phyloP scores from a whole-genome alignment of 2,797 vertebrate genomes.

The Poecilia wingei region DNA sequence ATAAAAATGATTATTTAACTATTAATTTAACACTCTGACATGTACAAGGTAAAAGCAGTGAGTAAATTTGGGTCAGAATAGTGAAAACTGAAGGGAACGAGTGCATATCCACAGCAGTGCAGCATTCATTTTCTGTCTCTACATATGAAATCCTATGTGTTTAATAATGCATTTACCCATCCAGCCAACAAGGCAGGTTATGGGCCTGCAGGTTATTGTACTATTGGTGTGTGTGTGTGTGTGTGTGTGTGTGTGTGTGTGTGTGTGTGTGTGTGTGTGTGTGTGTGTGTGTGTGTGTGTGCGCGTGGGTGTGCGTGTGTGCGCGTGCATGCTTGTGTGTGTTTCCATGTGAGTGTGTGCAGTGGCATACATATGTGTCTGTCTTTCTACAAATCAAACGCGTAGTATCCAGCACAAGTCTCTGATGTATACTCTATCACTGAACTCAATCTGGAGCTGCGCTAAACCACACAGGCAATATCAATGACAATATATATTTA shows the following conservation, averaged over 20 bases:
- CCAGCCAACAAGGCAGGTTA: conserved; percentile 70
- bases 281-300: conserved; percentile 3
- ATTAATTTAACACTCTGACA: conserved; percentile 3
- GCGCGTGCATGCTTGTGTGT: background rate
- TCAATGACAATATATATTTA: conserved; percentile 72
- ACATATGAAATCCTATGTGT: conserved; percentile 71
- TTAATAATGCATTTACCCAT: conserved; percentile 74
- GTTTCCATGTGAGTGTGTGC: conserved; percentile 13
- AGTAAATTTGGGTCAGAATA: conserved; percentile 20
- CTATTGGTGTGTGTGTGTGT: conserved; percentile 26
- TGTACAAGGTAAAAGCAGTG: conserved; percentile 22
- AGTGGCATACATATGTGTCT: conserved; percentile 22
- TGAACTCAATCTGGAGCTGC: conserved; percentile 66
- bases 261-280: conserved; percentile 5
- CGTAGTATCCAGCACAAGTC: conserved; percentile 54
- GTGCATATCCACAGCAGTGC: conserved; percentile 50
- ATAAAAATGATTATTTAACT: background rate
- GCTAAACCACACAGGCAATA: conserved; percentile 73
- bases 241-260: background rate
- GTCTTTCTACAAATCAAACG: conserved; percentile 50
- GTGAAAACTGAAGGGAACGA: conserved; percentile 26
- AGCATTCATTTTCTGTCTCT: conserved; percentile 68
- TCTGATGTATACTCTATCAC: conserved; percentile 71
- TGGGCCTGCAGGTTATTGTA: conserved; percentile 65
- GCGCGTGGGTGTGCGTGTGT: background rate